These are phyloP conservation scores for Paracentrotus lividus DNA, from an alignment of 53 echinoderm and acorn worm species.

Conservation along the genomic window DNA sequence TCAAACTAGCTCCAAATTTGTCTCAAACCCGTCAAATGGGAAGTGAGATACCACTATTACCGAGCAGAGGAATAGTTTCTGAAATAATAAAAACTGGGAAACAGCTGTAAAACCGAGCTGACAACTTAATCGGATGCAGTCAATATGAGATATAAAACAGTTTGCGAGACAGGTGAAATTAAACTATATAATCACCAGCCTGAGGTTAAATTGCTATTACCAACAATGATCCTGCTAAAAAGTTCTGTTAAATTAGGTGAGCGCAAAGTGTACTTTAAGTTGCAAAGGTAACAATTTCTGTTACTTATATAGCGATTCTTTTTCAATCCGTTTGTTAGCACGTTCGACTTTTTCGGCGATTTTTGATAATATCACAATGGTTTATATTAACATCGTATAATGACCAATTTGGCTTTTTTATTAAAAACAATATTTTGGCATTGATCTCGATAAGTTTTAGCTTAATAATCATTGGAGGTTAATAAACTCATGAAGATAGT, in stretches of 20 bases:
- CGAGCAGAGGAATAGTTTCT: too few relatives aligned
- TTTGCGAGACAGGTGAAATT: constrained; percentile 8
- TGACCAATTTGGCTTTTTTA: background rate
- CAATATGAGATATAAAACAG: background rate
- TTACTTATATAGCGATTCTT: background rate
- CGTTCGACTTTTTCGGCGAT: background rate
- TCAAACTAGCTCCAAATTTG: too few relatives aligned
- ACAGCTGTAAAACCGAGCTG: background rate
- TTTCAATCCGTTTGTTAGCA: background rate
- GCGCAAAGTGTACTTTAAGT: constrained; percentile 5
- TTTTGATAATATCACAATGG: background rate
- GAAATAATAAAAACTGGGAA: too few relatives aligned
- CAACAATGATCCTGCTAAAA: background rate
- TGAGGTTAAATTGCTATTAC: background rate
- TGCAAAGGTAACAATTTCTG: background rate
- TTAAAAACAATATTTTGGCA: background rate
- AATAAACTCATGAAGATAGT: too few relatives aligned
- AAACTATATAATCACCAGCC: background rate
- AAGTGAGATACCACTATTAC: too few relatives aligned
- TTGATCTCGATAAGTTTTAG: background rate
- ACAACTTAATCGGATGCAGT: constrained; percentile 14
- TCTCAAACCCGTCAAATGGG: too few relatives aligned
- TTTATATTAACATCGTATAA: background rate
- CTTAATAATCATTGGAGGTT: too few relatives aligned
- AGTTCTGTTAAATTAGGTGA: constrained; percentile 8